These are phyloP conservation scores for Pagrus major DNA, from an alignment of 2,113 vertebrate species.

Conservation along the genomic window DNA sequence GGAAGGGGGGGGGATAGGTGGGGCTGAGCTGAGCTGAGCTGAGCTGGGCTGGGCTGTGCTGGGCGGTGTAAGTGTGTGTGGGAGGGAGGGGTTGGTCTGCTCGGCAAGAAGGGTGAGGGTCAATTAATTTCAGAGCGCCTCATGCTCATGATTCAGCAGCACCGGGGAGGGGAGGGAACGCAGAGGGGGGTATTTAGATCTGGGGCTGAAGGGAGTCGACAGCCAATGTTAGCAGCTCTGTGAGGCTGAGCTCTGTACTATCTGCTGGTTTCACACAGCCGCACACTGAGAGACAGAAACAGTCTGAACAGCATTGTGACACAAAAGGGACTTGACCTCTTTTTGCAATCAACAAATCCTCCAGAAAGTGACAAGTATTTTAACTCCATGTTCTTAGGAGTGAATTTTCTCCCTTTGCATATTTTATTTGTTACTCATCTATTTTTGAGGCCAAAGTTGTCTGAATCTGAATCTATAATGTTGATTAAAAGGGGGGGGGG, in stretches of 20 bases:
- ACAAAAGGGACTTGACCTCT: no score
- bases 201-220: background rate
- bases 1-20: conserved; percentile 1
- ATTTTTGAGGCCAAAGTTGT: no score
- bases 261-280: no score
- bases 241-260: background rate
- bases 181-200: conserved; percentile 1
- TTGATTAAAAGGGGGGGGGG: no score
- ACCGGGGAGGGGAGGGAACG: background rate
- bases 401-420: no score
- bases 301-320: no score
- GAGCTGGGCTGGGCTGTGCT: conserved; percentile 5
- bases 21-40: conserved; percentile 5
- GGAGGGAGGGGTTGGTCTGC: conserved; percentile 8
- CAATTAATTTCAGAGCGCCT: conserved; percentile 65
- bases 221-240: background rate
- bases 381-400: no score
- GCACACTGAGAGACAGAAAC: no score
- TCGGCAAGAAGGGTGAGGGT: background rate
- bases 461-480: no score
- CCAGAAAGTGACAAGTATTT: no score
- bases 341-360: no score
- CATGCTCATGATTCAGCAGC: conserved; percentile 12
- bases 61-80: conserved; percentile 15
- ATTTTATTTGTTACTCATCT: no score